phyloP scores from a whole-genome alignment of 2,113 vertebrate genomes.

The Pelobates fuscus region DNA sequence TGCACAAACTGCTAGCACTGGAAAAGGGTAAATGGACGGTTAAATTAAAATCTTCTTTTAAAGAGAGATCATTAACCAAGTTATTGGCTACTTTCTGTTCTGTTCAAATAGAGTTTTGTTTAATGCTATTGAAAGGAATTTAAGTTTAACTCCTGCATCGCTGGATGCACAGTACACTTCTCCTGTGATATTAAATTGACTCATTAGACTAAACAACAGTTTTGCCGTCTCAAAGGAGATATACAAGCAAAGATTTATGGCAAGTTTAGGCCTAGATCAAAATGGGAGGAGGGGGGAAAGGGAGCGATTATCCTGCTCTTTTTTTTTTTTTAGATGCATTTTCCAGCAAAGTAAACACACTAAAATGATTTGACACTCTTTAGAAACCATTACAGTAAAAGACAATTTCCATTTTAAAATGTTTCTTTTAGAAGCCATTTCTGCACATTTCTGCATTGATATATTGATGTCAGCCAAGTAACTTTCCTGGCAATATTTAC shows the following conservation, averaged over 20 bases:
- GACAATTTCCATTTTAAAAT: constrained; percentile 7
- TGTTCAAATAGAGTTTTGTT: too few species aligned
- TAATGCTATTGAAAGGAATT: too few species aligned
- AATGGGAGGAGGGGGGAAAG: not conserved
- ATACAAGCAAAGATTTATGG: not conserved
- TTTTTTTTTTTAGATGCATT: not conserved
- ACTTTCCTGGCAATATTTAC: not conserved
- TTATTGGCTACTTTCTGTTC: too few species aligned
- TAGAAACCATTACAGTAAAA: constrained; percentile 3
- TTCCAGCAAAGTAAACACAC: not conserved
- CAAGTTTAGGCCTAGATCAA: not conserved
- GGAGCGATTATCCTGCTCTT: not conserved
- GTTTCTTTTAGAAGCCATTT: not conserved
- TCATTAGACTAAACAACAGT: not conserved
- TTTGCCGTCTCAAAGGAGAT: not conserved
- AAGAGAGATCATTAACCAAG: too few species aligned
- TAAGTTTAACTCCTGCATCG: not conserved
- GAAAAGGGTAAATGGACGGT: too few species aligned
- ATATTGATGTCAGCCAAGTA: constrained; percentile 3
- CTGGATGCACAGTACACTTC: not conserved
- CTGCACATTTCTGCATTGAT: not conserved
- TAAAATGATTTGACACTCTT: not conserved
- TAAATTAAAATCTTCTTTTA: too few species aligned
- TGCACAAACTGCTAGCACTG: too few species aligned
- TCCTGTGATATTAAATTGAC: not conserved